These are phyloP conservation scores for Abscondita cerata DNA, from an alignment of 2,888 invertebrate species.

Conservation along the genomic window DNA sequence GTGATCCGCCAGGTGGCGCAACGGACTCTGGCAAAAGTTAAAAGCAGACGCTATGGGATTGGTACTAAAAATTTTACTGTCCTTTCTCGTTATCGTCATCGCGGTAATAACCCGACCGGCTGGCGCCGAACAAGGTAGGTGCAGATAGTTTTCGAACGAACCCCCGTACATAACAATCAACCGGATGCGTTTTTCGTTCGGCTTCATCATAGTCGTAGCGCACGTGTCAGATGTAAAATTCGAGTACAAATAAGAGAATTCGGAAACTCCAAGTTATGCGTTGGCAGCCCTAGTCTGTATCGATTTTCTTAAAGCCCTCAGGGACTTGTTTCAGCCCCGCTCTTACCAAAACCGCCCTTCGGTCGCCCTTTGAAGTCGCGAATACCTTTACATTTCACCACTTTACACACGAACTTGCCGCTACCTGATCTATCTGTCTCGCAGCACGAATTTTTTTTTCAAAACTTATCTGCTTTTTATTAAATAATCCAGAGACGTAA, in stretches of 20 bases:
- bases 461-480: background rate
- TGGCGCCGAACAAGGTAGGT: slow-evolving; percentile 49
- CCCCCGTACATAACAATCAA: slow-evolving; percentile 14
- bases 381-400: slow-evolving; percentile 45
- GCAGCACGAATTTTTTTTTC: background rate
- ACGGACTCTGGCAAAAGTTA: slow-evolving; percentile 34
- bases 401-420: slow-evolving; percentile 39
- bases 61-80: slow-evolving; percentile 43
- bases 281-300: slow-evolving; percentile 39
- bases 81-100: slow-evolving; percentile 43
- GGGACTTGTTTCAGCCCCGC: slow-evolving; percentile 42
- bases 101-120: slow-evolving; percentile 37
- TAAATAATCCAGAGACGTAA: no score
- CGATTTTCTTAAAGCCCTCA: slow-evolving; percentile 45
- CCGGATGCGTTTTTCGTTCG: background rate
- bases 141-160: no score
- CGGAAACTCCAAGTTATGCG: slow-evolving; percentile 35
- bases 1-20: slow-evolving; percentile 47
- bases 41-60: slow-evolving; percentile 46
- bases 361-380: slow-evolving; percentile 46
- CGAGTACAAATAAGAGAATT: slow-evolving; percentile 34
- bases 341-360: slow-evolving; percentile 38
- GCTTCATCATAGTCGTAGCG: no score
- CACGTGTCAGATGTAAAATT: slow-evolving; percentile 20
- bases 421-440: slow-evolving; percentile 20